These are phyloP conservation scores for Sisyra terminalis DNA, from an alignment of 2,888 invertebrate genomes.

Conservation along the genomic window DNA sequence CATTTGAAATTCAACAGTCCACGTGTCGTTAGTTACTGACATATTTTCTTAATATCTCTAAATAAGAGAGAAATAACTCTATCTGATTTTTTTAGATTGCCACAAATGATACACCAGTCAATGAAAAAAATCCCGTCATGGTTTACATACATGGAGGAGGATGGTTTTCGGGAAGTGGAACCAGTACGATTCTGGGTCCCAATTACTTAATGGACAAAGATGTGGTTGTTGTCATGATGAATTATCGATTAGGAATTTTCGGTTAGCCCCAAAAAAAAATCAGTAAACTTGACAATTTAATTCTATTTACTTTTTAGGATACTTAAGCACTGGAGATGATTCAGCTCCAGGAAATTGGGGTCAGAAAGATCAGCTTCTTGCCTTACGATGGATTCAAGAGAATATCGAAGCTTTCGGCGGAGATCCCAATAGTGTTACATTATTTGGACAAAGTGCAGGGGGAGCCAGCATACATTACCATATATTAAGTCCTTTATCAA, in stretches of 20 bases:
- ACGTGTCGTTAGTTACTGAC: no score
- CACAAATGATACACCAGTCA: not conserved
- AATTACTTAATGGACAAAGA: slow-evolving; percentile 33
- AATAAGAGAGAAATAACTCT: not conserved
- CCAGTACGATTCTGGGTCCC: slow-evolving; percentile 27
- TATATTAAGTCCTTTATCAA: slow-evolving; percentile 23
- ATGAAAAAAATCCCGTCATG: slow-evolving; percentile 26
- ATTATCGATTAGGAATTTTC: slow-evolving; percentile 26
- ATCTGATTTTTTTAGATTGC: not conserved
- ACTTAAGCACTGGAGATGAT: slow-evolving; percentile 28
- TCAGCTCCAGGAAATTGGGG: slow-evolving; percentile 31
- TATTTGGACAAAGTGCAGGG: slow-evolving; percentile 33
- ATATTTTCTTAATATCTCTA: not conserved
- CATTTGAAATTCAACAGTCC: no score
- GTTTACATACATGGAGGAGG: slow-evolving; percentile 35
- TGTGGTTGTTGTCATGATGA: slow-evolving; percentile 29
- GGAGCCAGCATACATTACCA: slow-evolving; percentile 30
- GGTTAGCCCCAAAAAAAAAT: slow-evolving; percentile 14
- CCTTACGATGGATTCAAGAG: slow-evolving; percentile 28
- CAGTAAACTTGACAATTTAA: not conserved
- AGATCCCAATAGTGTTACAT: slow-evolving; percentile 25
- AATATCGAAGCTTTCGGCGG: slow-evolving; percentile 30
- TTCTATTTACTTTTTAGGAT: slow-evolving; percentile 19
- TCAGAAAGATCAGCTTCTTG: slow-evolving; percentile 31
- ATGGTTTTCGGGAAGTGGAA: slow-evolving; percentile 30